Evolutionary conservation across 2,888 invertebrate species (phyloP).

Genomic region (Cheilosia scutellata): DNA sequence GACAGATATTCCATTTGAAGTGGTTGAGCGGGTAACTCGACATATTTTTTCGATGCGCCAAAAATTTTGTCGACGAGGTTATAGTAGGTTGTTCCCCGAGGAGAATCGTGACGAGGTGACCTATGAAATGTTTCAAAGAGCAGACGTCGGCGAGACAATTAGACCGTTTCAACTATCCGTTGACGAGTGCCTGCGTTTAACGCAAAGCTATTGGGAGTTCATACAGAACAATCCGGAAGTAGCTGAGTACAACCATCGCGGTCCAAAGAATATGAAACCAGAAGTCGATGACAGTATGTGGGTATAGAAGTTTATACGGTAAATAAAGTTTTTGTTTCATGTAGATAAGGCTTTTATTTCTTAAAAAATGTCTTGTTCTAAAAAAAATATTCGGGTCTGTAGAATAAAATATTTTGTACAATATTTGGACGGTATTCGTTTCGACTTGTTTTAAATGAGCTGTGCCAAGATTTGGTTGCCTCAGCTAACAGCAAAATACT

Average conservation of each 20-base stretch:
- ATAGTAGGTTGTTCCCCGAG: conserved; percentile 90
- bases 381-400: conserved; percentile 23
- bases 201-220: conserved; percentile 90
- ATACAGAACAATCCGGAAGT: conserved; percentile 88
- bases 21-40: conserved; percentile 95
- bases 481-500: not conserved
- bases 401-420: conserved; percentile 71
- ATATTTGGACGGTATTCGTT: conserved; percentile 78
- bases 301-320: conserved; percentile 9
- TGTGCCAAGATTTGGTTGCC: not conserved
- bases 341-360: conserved; percentile 38
- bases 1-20: conserved; percentile 90
- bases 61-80: conserved; percentile 90
- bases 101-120: conserved; percentile 88
- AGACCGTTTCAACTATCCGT: conserved; percentile 91
- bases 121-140: conserved; percentile 87
- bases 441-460: conserved; percentile 23
- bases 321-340: conserved; percentile 53
- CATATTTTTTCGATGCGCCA: conserved; percentile 95
- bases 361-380: conserved; percentile 44
- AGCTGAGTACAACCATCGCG: conserved; percentile 89
- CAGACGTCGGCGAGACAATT: conserved; percentile 89
- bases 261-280: conserved; percentile 80
- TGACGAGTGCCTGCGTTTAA: conserved; percentile 91
- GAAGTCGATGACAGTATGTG: not conserved